Conservation (phyloP, 2,797 vertebrate species). For the Avahi laniger region DNA sequence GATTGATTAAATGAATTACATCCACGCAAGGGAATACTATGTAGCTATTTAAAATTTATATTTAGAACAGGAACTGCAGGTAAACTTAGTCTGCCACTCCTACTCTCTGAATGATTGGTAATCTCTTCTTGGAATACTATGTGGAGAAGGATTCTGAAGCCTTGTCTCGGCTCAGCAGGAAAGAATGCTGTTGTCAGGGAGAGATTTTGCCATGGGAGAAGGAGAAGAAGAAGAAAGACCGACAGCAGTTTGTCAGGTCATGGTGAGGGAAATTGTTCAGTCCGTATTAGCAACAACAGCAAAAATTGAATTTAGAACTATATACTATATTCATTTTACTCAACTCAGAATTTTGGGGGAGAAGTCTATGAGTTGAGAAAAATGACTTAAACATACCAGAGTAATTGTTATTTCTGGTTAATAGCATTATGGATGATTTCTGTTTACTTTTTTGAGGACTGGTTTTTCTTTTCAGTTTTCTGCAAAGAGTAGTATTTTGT, state of each 20-base stretch:
- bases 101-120: not conserved
- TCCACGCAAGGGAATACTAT: not conserved
- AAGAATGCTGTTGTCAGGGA: not conserved
- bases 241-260: not conserved
- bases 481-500: conserved; percentile 30
- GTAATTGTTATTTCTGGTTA: not conserved
- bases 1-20: conserved; percentile 51
- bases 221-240: not conserved
- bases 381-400: not conserved
- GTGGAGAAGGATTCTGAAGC: conserved; percentile 3
- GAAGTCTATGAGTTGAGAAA: conserved; percentile 2
- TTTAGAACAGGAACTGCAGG: conserved; percentile 24
- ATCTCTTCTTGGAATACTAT: not conserved
- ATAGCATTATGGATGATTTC: conserved; percentile 20
- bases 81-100: not conserved
- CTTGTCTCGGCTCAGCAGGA: not conserved
- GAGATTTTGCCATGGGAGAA: not conserved
- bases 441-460: conserved; percentile 10
- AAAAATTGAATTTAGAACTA: not conserved
- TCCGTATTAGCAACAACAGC: not conserved
- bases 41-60: conserved; percentile 40
- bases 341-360: not conserved
- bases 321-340: not conserved
- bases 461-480: not conserved
- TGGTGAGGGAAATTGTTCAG: not conserved